Base-by-base conservation (phyloP, 2,113 vertebrate genomes). In the Aspidoscelis tigris region DNA sequence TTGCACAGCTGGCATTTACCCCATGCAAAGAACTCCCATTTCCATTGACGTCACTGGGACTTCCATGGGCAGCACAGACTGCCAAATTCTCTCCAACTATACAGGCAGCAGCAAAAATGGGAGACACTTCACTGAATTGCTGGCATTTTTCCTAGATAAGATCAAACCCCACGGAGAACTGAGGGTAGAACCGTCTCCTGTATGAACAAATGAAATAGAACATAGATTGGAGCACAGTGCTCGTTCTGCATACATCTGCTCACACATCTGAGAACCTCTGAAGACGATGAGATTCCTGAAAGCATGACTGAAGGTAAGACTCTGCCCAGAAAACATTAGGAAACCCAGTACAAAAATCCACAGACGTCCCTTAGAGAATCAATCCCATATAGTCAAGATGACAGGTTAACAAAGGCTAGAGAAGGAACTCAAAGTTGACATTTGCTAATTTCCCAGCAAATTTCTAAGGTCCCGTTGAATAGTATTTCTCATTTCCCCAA, bases 31-130 rank as follows among this genome's bases (percentile, higher is more conserved):
- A 70, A 53, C 75, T 82, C 44, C 75, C 58, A 12, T 66, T 85
- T 85, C 83, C 80, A 68, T 78, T 82, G 75, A 82, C 85, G 70
- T 82, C 80, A 82, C 1, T 82, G 55, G 20, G 22, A 80, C 61
- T 4, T 68, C 81, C 65, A 68, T 33, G 77, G 10, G 7, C 26
- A 41, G 9, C 1, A 53, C 8, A 11, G 16, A 2, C 2, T 76
- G 47, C n/a, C 69, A 43, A 78, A 64, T 61, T 83, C 39, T 18
- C 5, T 1, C 43, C 33, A 64, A 53, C 73, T 4, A 0, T 0
- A 41, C 68, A 43, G 16, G n/a, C 61, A 79, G 76, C 21, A 11
- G 39, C 7, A 41, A 53, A 18, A 20, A 72, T 58, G 64, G 33
- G 70, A 72, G n/a, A 76, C 47, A 22, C 66, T 82, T 87, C 11